Percentiles rank a stretch among this genome's conserved stretches.
Conservation (phyloP, 2,888 invertebrate species). For the Cancer borealis region DNA sequence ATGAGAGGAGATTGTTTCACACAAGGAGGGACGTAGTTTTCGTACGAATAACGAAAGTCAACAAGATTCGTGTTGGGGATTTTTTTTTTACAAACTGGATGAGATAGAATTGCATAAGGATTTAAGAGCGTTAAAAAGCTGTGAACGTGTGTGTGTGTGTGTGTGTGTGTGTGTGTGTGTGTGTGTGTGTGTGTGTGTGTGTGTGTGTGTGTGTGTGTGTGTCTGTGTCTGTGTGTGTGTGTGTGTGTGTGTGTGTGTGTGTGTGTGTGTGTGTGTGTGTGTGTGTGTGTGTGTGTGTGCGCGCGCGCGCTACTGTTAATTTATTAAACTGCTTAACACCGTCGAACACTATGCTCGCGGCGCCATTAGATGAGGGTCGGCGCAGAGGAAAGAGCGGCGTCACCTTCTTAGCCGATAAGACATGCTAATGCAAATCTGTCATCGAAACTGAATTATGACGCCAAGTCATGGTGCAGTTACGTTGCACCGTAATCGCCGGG, state of each 20-base stretch:
- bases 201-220: slow-evolving; percentile 30
- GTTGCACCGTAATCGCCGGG: background rate
- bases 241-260: slow-evolving; percentile 16
- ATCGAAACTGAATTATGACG: slow-evolving; percentile 50
- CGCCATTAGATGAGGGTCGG: background rate
- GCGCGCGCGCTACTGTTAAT: background rate
- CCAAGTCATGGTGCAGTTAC: slow-evolving; percentile 25
- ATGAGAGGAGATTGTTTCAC: background rate
- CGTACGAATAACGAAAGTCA: background rate
- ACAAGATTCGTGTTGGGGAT: background rate
- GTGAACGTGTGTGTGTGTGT: background rate
- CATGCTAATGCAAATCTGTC: slow-evolving; percentile 53
- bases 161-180: background rate
- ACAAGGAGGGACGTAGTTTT: background rate
- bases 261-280: slow-evolving; percentile 29
- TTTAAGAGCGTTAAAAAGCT: too few relatives aligned
- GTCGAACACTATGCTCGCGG: background rate
- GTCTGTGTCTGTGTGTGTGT: slow-evolving; percentile 38
- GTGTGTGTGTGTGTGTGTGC: background rate
- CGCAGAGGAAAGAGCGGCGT: slow-evolving; percentile 44
- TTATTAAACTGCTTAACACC: background rate
- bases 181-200: slow-evolving; percentile 32
- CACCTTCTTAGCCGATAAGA: slow-evolving; percentile 44
- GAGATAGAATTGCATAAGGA: background rate
- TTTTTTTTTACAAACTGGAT: background rate